A percentile compares a stretch with the other conserved stretches of the same genome.
Evolutionary conservation across 2,888 invertebrate genomes (phyloP).

Genomic region (Tetranychus truncatus): DNA sequence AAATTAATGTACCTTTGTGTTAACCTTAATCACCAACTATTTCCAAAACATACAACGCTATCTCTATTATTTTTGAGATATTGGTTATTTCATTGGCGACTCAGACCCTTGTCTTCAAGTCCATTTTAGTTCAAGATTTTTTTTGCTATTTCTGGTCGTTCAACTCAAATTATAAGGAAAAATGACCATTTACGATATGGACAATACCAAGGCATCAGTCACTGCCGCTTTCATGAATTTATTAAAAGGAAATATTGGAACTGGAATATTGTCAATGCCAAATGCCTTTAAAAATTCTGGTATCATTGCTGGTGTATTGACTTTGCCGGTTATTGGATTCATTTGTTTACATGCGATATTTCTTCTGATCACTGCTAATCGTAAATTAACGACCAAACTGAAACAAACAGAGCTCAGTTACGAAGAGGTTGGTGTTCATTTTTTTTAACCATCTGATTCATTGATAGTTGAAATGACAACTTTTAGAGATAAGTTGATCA

Average conservation of each 20-base stretch:
- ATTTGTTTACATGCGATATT: constrained; percentile 85
- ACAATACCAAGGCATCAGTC: background rate
- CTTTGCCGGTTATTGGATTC: constrained; percentile 60
- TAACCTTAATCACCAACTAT: no score
- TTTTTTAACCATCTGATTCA: background rate
- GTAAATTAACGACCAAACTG: background rate
- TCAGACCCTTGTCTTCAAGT: no score
- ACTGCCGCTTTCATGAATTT: constrained; percentile 5
- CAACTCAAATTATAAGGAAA: no score
- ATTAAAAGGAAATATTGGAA: constrained; percentile 7
- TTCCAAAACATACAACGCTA: no score
- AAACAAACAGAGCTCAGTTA: background rate
- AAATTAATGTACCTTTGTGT: no score
- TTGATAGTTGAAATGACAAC: background rate
- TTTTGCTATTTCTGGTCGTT: no score
- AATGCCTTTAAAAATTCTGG: constrained; percentile 75
- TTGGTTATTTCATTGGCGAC: no score
- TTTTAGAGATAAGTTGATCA: background rate
- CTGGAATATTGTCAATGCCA: constrained; percentile 9
- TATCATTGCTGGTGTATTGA: constrained; percentile 51
- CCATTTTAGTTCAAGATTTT: no score
- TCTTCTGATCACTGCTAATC: constrained; percentile 43
- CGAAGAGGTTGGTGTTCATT: constrained; percentile 2
- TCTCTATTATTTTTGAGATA: no score
- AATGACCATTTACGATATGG: no score